Evolutionary conservation across 2,113 vertebrate species (phyloP).

Genomic region (Nothobranchius furzeri): DNA sequence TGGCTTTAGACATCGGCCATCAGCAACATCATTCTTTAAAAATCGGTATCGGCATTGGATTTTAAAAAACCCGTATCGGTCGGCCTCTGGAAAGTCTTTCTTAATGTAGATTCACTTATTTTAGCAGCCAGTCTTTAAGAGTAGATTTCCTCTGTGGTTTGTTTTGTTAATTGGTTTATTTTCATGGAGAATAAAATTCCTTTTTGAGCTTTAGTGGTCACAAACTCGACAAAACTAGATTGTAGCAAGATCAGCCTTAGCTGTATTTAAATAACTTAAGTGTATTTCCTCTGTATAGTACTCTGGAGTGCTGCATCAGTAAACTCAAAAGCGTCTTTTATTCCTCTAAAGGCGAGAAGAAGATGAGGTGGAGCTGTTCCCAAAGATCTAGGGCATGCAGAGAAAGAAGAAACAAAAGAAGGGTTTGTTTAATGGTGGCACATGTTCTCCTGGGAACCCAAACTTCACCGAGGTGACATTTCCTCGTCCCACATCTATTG

Average conservation of each 20-base stretch:
- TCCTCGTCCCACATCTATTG: conserved; percentile 22
- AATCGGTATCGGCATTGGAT: too few relatives aligned
- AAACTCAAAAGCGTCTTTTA: not conserved
- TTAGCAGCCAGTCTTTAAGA: too few relatives aligned
- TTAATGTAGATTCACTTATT: too few relatives aligned
- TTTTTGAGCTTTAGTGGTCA: not conserved
- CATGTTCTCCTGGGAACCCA: conserved; percentile 21
- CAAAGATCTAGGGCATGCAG: too few relatives aligned
- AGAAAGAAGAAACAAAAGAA: not conserved
- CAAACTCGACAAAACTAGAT: not conserved
- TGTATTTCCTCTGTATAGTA: not conserved
- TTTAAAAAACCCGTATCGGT: too few relatives aligned
- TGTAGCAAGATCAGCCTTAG: not conserved
- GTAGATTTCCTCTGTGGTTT: too few relatives aligned
- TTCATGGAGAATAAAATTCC: too few relatives aligned
- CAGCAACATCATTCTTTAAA: too few relatives aligned
- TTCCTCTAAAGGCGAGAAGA: not conserved
- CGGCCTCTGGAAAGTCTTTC: too few relatives aligned
- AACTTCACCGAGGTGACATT: conserved; percentile 32
- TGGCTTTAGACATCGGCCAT: too few relatives aligned
- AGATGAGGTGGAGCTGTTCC: too few relatives aligned
- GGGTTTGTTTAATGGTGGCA: conserved; percentile 12
- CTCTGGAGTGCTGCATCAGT: not conserved
- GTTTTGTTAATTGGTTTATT: too few relatives aligned
- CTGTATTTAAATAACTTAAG: not conserved